Evolutionary conservation across 1,140 invertebrate species (phyloP), one percentile per base, ranked within the genome.

Genomic region (Bombus sylvicola): DNA sequence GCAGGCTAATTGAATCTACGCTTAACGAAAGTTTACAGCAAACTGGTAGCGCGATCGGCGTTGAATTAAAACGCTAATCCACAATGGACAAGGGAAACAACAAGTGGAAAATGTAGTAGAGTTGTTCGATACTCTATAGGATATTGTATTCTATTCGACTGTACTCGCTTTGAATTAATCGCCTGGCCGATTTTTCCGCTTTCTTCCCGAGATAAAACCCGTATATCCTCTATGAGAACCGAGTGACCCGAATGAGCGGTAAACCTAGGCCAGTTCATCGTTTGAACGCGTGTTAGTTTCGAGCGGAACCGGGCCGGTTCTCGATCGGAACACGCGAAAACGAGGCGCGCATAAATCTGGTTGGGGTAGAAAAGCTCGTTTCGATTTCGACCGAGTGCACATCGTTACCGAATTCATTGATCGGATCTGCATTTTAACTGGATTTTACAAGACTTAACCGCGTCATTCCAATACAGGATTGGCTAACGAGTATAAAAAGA

Each of bases 351-450:
- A 73, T 64, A 64, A 69, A 69, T 76, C 72, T 41, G 13, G 12
- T 6, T 1, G 22, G 12, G 39, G 5, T 62, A n/a, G 47, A 8
- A 72, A 47, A 80, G 53, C 31, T 34, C 57, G 69, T 75, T 76
- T 82, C 85, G 72, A 75, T 82, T 71, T 82, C 64, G 80, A 72
- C 2, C 68, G 18, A 37, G 39, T 31, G 39, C 53, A 43, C 74
- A 47, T 83, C 86, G 75, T 77, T 83, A 74, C 22, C 62, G 83
- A 53, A 59, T 25, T 18, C 57, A 57, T 57, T 75, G 78, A 83
- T 87, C 85, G 78, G 81, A 91, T 91, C 89, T 90, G 89, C 89
- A 91, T 91, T 90, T 91, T 89, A 91, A 90, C 90, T 79, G 81
- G 77, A 75, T 87, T 90, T 90, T 88, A 87, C 76, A 81, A 85